phyloP scores from a whole-genome alignment of 1,140 invertebrate species.

The Lordiphosa stackelbergi region DNA sequence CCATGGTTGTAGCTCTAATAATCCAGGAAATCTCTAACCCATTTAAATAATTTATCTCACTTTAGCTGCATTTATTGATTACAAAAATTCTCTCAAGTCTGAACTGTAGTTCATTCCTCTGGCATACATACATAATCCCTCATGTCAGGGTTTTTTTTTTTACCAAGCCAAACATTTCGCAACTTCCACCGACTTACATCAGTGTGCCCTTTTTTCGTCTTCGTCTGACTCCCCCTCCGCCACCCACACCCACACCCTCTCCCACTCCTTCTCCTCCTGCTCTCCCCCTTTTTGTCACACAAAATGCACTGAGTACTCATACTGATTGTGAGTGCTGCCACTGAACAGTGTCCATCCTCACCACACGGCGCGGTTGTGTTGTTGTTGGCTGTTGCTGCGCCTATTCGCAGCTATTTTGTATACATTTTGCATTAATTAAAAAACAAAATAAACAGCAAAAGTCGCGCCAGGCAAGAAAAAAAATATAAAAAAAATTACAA shows the following conservation, averaged over 20 bases:
- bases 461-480: slow-evolving; percentile 35
- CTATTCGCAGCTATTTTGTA: slow-evolving; percentile 67
- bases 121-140: slow-evolving; percentile 11
- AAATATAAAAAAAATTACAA: slow-evolving; percentile 30
- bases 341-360: slow-evolving; percentile 11
- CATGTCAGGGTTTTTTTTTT: slow-evolving; percentile 16
- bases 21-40: too few species aligned
- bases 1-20: too few species aligned
- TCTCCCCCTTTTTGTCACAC: slow-evolving; percentile 25
- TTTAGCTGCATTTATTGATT: too few species aligned
- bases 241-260: slow-evolving; percentile 3
- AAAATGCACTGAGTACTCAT: slow-evolving; percentile 13
- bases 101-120: too few species aligned
- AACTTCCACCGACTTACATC: slow-evolving; percentile 43
- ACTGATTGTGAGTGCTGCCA: not conserved
- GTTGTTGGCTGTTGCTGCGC: slow-evolving; percentile 39
- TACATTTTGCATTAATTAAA: slow-evolving; percentile 76
- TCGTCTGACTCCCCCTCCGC: too few species aligned
- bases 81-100: not conserved
- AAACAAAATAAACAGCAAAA: slow-evolving; percentile 67
- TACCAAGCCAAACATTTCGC: slow-evolving; percentile 47
- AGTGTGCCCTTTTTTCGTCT: slow-evolving; percentile 19
- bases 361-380: slow-evolving; percentile 29
- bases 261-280: slow-evolving; percentile 6
- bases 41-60: too few species aligned